Percentiles rank a stretch among this genome's conserved stretches.
Evolutionary conservation across 2,113 vertebrate species (phyloP).

Genomic region (Nothobranchius kuhntae): DNA sequence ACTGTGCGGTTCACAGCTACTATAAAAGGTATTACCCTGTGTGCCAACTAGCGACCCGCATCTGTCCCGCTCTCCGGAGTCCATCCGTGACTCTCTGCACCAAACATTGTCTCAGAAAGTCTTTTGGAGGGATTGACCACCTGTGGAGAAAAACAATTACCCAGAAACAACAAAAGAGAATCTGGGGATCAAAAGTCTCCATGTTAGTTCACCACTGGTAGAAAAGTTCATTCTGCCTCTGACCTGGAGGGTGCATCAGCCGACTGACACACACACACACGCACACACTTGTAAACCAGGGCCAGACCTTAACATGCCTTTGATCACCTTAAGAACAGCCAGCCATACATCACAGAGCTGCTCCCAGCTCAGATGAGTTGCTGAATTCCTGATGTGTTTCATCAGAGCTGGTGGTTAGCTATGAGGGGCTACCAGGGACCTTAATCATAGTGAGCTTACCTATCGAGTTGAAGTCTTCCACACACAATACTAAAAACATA

Average conservation of each 20-base stretch:
- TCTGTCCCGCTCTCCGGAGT: background rate
- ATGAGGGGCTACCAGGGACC: no score
- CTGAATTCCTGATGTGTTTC: constrained; percentile 44
- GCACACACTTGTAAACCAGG: no score
- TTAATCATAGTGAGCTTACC: no score
- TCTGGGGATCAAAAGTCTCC: constrained; percentile 4
- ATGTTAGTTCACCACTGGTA: constrained; percentile 33
- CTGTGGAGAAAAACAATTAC: constrained; percentile 3
- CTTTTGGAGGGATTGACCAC: background rate
- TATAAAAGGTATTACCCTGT: background rate
- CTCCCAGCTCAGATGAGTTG: constrained; percentile 4
- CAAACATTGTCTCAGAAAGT: background rate
- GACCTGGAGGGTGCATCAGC: constrained; percentile 27
- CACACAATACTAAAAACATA: no score
- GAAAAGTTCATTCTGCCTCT: constrained; percentile 52
- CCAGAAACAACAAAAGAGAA: constrained; percentile 6
- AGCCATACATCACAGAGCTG: constrained; percentile 45
- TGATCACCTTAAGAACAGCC: constrained; percentile 54
- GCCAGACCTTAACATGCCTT: constrained; percentile 28
- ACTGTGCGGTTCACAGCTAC: constrained; percentile 47
- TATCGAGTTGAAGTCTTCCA: no score
- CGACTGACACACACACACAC: constrained; percentile 31
- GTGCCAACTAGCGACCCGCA: no score
- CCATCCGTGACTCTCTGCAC: background rate
- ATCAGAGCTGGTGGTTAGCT: background rate